Base-by-base conservation (phyloP, 2,888 invertebrate genomes). In the Lydus trimaculatus region DNA sequence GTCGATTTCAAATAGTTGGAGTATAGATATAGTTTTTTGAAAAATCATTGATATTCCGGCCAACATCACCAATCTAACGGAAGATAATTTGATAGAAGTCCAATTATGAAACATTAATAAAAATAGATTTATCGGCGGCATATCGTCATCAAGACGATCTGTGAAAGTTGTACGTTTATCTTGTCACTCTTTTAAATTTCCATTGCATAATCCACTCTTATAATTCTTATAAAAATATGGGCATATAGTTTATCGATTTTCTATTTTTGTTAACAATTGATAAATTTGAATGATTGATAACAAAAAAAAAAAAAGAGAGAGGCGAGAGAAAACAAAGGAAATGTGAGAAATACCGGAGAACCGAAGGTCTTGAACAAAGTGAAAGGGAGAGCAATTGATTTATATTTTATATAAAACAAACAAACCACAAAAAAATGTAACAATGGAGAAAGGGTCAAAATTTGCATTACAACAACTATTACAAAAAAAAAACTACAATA, bases 111-210 rank as follows among this genome's bases (percentile, higher is more conserved):
- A 43, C 17, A 36, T 36, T 36, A 43, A 43, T 7, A 43, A 43
- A 43, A 43, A 5, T 17, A 43, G n/a, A 17, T 23, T 23, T 52
- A 52, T 52, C 23, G 48, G 23, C 48, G 9, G 20, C 23, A 20
- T n/a, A n/a, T 23, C 23, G 48, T 1, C 48, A 11, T 52, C 23
- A 52, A 23, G 71, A 72, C 73, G 72, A 71, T 65, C 68, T 67
- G 76, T 75, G 76, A 76, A 76, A 76, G 76, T 76, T 75, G 63
- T 71, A 13, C 17, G 23, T 23, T 28, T 28, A 28, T 52, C 48
- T 23, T 11, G 23, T 52, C 48, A 23, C 48, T n/a, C 43, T 43
- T 33, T 23, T 11, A 52, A 31, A 52, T 65, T 65, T 69, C 69
- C 69, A 64, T 69, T 69, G 64, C 69, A 66, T 66, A 69, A 69